Evolutionary conservation across 2,888 invertebrate genomes (phyloP).

Genomic region (Netelia fuscicornis): DNA sequence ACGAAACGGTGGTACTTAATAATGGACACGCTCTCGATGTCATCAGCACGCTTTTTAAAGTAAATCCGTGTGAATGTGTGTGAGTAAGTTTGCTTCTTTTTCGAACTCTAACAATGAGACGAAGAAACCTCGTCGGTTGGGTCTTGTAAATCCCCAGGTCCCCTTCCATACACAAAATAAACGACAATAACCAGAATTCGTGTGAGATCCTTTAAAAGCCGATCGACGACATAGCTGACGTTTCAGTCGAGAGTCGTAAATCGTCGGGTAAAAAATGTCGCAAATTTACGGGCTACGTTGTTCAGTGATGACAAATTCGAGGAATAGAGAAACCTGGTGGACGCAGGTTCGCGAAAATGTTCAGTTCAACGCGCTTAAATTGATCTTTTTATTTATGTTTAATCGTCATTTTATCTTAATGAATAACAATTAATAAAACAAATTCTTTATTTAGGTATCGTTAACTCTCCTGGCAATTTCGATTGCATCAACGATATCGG

Average conservation of each 20-base stretch:
- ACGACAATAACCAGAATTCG: conserved; percentile 69
- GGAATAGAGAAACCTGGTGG: conserved; percentile 13
- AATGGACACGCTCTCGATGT: conserved; percentile 72
- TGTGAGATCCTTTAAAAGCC: conserved; percentile 76
- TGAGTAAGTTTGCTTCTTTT: conserved; percentile 51
- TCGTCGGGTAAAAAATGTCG: conserved; percentile 59
- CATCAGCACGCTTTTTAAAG: conserved; percentile 58
- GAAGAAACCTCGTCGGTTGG: conserved; percentile 44
- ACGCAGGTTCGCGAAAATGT: conserved; percentile 58
- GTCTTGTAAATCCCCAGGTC: conserved; percentile 42
- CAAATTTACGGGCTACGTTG: conserved; percentile 9
- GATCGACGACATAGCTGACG: conserved; percentile 51
- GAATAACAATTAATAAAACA: neutral
- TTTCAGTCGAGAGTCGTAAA: conserved; percentile 70
- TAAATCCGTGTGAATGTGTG: conserved; percentile 42
- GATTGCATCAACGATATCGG: conserved; percentile 25
- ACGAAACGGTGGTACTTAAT: conserved; percentile 76
- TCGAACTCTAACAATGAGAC: conserved; percentile 67
- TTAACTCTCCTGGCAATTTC: conserved; percentile 44
- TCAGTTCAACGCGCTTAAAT: neutral
- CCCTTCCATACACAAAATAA: conserved; percentile 7
- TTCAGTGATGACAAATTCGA: conserved; percentile 21
- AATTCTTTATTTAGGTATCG: conserved; percentile 35
- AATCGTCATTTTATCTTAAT: neutral
- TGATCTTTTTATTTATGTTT: neutral